phyloP scores from a whole-genome alignment of 2,888 invertebrate species.

The Caenorhabditis doughertyi region DNA sequence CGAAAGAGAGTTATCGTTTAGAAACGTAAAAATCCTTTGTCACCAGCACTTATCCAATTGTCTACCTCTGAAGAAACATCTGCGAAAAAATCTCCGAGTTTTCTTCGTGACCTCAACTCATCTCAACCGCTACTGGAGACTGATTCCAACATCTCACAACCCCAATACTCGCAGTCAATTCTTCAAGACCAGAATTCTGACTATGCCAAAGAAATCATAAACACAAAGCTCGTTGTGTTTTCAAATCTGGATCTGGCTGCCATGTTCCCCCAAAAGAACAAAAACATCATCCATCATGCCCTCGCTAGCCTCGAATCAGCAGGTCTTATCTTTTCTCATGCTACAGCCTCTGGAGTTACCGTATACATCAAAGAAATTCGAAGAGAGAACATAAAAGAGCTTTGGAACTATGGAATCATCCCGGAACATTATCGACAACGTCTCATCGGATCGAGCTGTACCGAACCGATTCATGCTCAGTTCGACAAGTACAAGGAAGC shows the following conservation, averaged over 20 bases:
- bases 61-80: neutral
- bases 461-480: neutral
- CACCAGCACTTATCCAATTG: neutral
- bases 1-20: neutral
- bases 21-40: neutral
- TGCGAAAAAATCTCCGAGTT: neutral
- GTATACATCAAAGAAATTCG: slow-evolving; percentile 23
- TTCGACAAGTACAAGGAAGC: neutral
- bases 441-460: neutral
- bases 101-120: neutral
- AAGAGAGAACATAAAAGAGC: neutral
- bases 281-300: neutral
- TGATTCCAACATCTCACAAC: neutral
- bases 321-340: neutral
- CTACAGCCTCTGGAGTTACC: neutral
- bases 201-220: slow-evolving; percentile 2
- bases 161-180: neutral
- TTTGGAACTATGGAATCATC: slow-evolving; percentile 22
- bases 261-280: neutral
- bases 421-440: slow-evolving; percentile 32
- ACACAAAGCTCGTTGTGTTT: slow-evolving; percentile 14
- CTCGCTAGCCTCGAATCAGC: neutral
- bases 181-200: neutral
- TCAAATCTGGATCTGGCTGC: neutral
- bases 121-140: neutral